Conservation (phyloP, 2,797 vertebrate species). For the Huso huso region DNA sequence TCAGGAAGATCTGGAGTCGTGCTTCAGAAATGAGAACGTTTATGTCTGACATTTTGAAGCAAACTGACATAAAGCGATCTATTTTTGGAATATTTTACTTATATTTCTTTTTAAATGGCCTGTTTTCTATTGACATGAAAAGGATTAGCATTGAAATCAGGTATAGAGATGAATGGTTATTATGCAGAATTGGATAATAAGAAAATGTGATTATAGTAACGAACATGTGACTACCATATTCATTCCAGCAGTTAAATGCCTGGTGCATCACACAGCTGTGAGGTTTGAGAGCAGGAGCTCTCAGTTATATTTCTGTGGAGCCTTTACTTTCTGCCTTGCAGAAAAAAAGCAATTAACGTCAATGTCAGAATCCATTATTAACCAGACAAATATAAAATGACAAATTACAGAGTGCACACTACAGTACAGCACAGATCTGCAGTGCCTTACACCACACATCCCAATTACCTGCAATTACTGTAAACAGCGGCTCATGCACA, state of each 20-base stretch:
- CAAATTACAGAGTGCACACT: constrained; percentile 31
- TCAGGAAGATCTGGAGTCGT: too few species aligned
- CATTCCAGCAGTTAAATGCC: neutral
- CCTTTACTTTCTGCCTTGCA: constrained; percentile 13
- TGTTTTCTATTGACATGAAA: too few species aligned
- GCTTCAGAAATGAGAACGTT: too few species aligned
- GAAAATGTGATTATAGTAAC: constrained; percentile 10
- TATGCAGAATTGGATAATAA: neutral
- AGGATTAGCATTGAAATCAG: neutral
- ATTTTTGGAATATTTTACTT: too few species aligned
- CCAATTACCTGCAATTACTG: neutral
- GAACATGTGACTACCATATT: neutral
- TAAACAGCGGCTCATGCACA: neutral
- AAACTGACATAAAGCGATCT: too few species aligned
- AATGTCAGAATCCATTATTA: constrained; percentile 35
- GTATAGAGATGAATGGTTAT: neutral
- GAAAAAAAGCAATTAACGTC: constrained; percentile 37
- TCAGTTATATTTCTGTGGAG: constrained; percentile 26
- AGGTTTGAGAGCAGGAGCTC: constrained; percentile 4
- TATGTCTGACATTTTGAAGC: too few species aligned
- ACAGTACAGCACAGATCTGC: constrained; percentile 27
- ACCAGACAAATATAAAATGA: constrained; percentile 34
- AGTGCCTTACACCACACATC: constrained; percentile 17
- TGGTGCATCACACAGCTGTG: constrained; percentile 7
- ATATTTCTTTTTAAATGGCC: too few species aligned